These are phyloP conservation scores for Oryzias curvinotus DNA, from an alignment of 2,113 vertebrate genomes.

Conservation along the genomic window DNA sequence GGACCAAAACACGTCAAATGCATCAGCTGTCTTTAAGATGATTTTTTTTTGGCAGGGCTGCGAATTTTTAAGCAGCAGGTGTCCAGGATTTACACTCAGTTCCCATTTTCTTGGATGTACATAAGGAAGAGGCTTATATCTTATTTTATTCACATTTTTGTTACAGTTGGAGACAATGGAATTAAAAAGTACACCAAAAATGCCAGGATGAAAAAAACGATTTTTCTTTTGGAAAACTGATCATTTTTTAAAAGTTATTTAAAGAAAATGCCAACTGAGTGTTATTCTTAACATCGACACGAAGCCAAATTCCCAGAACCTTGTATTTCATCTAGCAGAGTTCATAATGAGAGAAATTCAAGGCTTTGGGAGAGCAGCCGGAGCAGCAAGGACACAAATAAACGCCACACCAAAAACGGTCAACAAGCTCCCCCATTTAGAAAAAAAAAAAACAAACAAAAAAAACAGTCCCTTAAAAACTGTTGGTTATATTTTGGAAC, in stretches of 20 bases:
- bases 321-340: slow-evolving; percentile 36
- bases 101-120: slow-evolving; percentile 16
- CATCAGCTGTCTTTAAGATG: background rate
- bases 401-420: slow-evolving; percentile 38
- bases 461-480: too few species aligned
- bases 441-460: too few species aligned
- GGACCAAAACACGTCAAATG: slow-evolving; percentile 32
- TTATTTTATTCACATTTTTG: background rate
- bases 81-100: slow-evolving; percentile 17
- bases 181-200: background rate
- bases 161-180: too few species aligned
- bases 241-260: background rate
- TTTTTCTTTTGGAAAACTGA: background rate
- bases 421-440: slow-evolving; percentile 63
- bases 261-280: slow-evolving; percentile 33
- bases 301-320: slow-evolving; percentile 44
- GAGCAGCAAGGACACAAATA: slow-evolving; percentile 16
- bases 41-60: background rate
- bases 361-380: slow-evolving; percentile 47
- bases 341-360: slow-evolving; percentile 36
- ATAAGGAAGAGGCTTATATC: slow-evolving; percentile 1
- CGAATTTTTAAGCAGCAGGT: slow-evolving; percentile 13
- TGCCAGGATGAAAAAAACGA: background rate
- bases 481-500: background rate
- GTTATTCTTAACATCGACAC: slow-evolving; percentile 3